Base-by-base conservation (phyloP, 2,113 vertebrate species). In the Coryphaenoides rupestris region DNA sequence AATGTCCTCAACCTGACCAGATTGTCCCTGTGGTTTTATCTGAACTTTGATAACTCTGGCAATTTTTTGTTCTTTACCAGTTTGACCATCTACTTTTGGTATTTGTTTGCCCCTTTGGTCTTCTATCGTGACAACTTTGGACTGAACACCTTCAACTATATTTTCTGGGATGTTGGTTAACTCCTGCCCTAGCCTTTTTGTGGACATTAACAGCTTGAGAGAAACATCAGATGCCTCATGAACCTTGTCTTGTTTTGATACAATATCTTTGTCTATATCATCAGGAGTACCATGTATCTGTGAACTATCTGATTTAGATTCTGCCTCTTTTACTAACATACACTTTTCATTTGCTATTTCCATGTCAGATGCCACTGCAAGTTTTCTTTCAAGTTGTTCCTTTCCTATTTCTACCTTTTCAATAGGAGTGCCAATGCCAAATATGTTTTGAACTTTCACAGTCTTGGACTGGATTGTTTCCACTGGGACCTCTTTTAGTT, bases 381-480 rank as follows among this genome's bases (percentile, higher is more conserved):
- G 17, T 1, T 49, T 61, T 53, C 10, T 24, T 47, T 53, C 4
- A 9, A 21, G 14, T 19, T 62, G 12, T 46, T 49, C 54, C 17
- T 46, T 10, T 47, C 12, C 10, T 4, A 12, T 10, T n/a, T 61
- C 2, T 16, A n/a, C 45, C n/a, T 16, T 1, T 24, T 61, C 6
- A 22, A 28, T 21, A 12, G 58, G 24, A 3, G 14, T 21, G 17
- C 46, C 52, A 4, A 3, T 47, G 2, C 21, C 33, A 1, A 22
- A n/a, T 14, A 19, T 17, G 14, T 57, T 16, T 50, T 2, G 55
- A 21, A 49, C 28, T 26, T 9, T 17, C n/a, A 58, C 46, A 17
- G 22, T 19, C n/a, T 33, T 40, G 19, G 65, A 53, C 13, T 55
- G 63, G 49, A n/a, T 15, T 16, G 40, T 3, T 21, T 69, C 63